These are phyloP conservation scores for Phyto melanocephala DNA, from an alignment of 2,888 invertebrate genomes.

Conservation along the genomic window DNA sequence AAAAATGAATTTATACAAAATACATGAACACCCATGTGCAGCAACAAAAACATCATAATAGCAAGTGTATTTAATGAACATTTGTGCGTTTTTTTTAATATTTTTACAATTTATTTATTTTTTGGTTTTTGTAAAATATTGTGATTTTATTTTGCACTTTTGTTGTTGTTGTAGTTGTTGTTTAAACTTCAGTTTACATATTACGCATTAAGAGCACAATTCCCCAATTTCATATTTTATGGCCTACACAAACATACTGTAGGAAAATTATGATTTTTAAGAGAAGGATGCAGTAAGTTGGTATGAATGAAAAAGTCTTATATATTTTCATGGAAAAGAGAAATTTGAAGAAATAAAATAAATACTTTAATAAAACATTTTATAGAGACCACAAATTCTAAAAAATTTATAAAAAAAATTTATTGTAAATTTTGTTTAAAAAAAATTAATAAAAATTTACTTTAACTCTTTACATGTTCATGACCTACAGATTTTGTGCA, in stretches of 20 bases:
- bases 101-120: not conserved
- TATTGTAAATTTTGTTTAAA: too few relatives aligned
- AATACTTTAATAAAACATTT: too few relatives aligned
- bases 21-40: not conserved
- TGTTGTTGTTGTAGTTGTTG: not conserved
- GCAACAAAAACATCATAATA: constrained; percentile 6
- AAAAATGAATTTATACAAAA: constrained; percentile 45
- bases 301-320: too few relatives aligned
- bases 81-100: constrained; percentile 41
- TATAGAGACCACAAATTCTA: too few relatives aligned
- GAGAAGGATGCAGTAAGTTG: too few relatives aligned
- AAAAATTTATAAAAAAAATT: too few relatives aligned
- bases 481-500: too few relatives aligned
- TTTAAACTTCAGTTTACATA: constrained; percentile 35
- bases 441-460: too few relatives aligned
- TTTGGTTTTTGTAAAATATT: constrained; percentile 32
- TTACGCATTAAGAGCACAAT: constrained; percentile 66
- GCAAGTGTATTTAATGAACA: constrained; percentile 52
- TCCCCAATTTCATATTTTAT: constrained; percentile 61
- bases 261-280: too few relatives aligned
- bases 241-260: constrained; percentile 26
- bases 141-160: constrained; percentile 6
- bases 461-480: too few relatives aligned
- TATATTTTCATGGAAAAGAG: too few relatives aligned
- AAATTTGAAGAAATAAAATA: too few relatives aligned